A percentile compares a stretch with the other conserved stretches of the same genome.
phyloP scores from a whole-genome alignment of 2,888 invertebrate species.

The Papilio elwesi region DNA sequence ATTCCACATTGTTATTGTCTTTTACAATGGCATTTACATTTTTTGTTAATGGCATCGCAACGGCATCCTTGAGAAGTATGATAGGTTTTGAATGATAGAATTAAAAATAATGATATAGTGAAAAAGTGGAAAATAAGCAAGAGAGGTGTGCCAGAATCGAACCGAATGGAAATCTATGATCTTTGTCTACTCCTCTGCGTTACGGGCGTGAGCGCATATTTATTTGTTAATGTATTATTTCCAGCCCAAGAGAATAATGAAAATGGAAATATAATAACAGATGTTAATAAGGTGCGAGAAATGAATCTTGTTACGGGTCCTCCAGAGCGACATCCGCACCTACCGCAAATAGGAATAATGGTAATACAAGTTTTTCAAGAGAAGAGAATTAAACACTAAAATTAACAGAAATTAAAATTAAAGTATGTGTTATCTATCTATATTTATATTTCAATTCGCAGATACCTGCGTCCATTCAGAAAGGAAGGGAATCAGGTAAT shows the following conservation, averaged over 20 bases:
- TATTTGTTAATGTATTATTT: neutral
- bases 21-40: too few relatives aligned
- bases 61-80: too few relatives aligned
- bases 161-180: too few relatives aligned
- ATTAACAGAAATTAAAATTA: neutral
- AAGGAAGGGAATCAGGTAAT: neutral
- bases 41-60: too few relatives aligned
- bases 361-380: neutral
- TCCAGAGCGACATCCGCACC: neutral
- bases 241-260: neutral
- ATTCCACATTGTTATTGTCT: too few relatives aligned
- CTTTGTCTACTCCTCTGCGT: too few relatives aligned
- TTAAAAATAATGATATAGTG: too few relatives aligned
- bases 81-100: too few relatives aligned
- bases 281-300: neutral
- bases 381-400: neutral
- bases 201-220: too few relatives aligned
- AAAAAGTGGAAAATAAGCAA: too few relatives aligned
- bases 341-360: conserved; percentile 2
- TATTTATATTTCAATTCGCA: neutral
- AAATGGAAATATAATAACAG: conserved; percentile 8
- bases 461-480: conserved; percentile 3
- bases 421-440: too few relatives aligned
- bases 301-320: neutral
- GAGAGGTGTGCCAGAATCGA: too few relatives aligned